Conservation (phyloP, 2,797 vertebrate genomes). For the Phalanger gymnotis region DNA sequence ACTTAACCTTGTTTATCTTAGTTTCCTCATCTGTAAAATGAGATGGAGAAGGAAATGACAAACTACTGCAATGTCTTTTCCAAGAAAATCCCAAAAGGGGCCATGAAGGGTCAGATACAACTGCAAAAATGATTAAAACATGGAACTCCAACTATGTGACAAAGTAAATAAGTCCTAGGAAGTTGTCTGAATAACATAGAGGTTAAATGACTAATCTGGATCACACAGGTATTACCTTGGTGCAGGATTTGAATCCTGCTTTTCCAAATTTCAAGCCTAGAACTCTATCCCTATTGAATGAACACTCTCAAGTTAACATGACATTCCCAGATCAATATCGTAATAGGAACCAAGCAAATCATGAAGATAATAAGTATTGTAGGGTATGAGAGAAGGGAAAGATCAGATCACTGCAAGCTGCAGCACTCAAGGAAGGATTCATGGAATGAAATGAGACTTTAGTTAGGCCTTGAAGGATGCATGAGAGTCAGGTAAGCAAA, state of each 20-base stretch:
- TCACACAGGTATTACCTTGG: neutral
- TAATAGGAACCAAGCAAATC: neutral
- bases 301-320: neutral
- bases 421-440: neutral
- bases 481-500: neutral
- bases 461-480: neutral
- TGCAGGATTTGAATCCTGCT: neutral
- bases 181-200: neutral
- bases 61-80: neutral
- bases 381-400: neutral
- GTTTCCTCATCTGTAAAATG: neutral
- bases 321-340: neutral
- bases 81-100: neutral
- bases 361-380: neutral
- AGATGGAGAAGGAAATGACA: neutral
- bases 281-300: neutral
- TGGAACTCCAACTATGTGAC: neutral
- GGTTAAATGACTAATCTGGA: neutral
- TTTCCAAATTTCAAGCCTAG: neutral
- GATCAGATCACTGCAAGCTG: neutral
- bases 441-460: neutral
- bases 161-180: neutral
- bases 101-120: neutral
- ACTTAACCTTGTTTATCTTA: neutral
- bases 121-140: neutral